Conservation (phyloP, 2,797 vertebrate species). For the Gallinago stenura region DNA sequence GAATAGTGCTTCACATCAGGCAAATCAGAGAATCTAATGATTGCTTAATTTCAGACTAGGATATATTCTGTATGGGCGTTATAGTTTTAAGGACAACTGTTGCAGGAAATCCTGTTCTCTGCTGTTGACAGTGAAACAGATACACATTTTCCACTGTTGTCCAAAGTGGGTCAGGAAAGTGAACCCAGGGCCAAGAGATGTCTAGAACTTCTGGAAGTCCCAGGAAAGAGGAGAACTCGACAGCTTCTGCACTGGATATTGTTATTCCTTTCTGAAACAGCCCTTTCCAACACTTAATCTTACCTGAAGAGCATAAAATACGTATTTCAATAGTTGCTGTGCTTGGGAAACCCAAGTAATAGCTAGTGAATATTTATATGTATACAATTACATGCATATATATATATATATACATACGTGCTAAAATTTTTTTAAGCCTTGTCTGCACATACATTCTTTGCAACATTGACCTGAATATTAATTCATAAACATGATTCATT, state of each 20-base stretch:
- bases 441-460: rapidly evolving
- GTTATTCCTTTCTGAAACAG: not conserved
- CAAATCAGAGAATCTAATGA: not conserved
- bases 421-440: not conserved
- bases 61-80: not conserved
- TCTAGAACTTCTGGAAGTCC: not conserved
- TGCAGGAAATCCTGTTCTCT: not conserved
- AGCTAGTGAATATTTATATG: not conserved
- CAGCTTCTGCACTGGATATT: not conserved
- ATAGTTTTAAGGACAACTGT: not conserved
- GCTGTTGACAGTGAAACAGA: rapidly evolving
- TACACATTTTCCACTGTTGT: not conserved
- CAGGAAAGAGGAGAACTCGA: not conserved
- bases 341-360: not conserved
- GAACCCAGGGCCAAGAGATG: not conserved
- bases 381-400: too few relatives aligned
- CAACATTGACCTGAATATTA: not conserved
- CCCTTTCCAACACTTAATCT: not conserved
- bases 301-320: not conserved
- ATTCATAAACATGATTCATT: not conserved
- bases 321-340: not conserved
- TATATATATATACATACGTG: rapidly evolving
- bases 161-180: not conserved
- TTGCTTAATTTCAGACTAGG: not conserved
- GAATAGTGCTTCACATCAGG: constrained; percentile 2